phyloP scores from a whole-genome alignment of 2,797 vertebrate species.

The Cephalopachus bancanus region DNA sequence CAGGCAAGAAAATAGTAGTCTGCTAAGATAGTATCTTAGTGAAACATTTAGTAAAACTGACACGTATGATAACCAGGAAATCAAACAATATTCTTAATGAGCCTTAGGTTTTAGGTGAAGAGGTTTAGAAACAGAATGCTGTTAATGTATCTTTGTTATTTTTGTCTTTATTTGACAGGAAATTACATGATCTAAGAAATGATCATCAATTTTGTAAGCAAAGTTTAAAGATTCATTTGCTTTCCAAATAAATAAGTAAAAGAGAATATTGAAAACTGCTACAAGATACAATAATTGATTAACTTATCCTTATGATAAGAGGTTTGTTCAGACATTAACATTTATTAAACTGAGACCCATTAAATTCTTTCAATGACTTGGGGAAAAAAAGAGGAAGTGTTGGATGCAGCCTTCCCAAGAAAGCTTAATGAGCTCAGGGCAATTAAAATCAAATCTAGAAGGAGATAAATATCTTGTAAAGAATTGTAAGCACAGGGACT shows the following conservation, averaged over 20 bases:
- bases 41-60: background rate
- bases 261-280: background rate
- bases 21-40: background rate
- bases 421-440: background rate
- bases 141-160: background rate
- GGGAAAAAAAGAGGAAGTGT: background rate
- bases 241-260: background rate
- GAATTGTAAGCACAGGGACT: background rate
- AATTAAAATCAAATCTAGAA: background rate
- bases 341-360: background rate
- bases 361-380: background rate
- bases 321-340: slow-evolving; percentile 37
- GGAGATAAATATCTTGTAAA: background rate
- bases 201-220: background rate
- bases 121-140: background rate
- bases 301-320: background rate
- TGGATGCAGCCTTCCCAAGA: background rate
- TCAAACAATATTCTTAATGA: background rate
- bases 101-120: background rate
- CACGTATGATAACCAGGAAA: background rate
- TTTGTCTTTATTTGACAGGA: background rate
- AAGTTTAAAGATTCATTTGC: background rate
- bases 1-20: background rate
- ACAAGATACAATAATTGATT: slow-evolving; percentile 4
- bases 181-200: background rate